phyloP scores from a whole-genome alignment of 2,113 vertebrate species.

The Ammodytes dubius region DNA sequence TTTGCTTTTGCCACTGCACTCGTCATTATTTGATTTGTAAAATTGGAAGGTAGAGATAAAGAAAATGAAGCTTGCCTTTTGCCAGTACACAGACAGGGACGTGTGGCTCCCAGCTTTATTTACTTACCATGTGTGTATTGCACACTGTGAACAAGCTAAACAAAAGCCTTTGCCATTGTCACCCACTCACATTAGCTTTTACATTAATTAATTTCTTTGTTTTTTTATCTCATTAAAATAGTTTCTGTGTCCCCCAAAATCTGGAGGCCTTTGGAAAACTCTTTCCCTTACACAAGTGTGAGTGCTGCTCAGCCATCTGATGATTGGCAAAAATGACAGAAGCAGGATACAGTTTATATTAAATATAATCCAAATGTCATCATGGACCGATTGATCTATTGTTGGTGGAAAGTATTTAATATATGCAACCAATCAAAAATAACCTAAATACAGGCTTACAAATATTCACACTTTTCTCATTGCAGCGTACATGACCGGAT shows the following conservation, averaged over 20 bases:
- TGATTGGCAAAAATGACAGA: background rate
- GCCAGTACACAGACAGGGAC: conserved; percentile 64
- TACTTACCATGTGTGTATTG: conserved; percentile 57
- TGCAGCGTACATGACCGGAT: background rate
- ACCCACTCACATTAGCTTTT: conserved; percentile 59
- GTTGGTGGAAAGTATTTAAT: background rate
- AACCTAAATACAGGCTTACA: background rate
- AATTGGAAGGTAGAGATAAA: conserved; percentile 79
- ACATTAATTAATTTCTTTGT: background rate
- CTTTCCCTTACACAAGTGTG: background rate
- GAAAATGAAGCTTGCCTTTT: conserved; percentile 68
- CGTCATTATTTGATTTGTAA: conserved; percentile 79
- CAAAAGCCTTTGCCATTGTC: conserved; percentile 56
- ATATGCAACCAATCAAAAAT: background rate
- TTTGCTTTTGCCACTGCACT: conserved; percentile 66
- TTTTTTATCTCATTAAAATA: background rate
- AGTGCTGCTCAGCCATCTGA: background rate
- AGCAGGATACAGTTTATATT: background rate
- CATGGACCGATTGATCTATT: background rate
- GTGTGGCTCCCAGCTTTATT: conserved; percentile 72
- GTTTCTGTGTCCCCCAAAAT: background rate
- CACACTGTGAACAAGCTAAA: conserved; percentile 36
- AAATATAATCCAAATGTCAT: background rate
- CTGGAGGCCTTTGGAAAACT: background rate
- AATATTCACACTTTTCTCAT: too few species aligned